Evolutionary conservation across 2,888 invertebrate species (phyloP), one percentile per base, ranked within the genome.

Genomic region (Caenorhabditis sp.): DNA sequence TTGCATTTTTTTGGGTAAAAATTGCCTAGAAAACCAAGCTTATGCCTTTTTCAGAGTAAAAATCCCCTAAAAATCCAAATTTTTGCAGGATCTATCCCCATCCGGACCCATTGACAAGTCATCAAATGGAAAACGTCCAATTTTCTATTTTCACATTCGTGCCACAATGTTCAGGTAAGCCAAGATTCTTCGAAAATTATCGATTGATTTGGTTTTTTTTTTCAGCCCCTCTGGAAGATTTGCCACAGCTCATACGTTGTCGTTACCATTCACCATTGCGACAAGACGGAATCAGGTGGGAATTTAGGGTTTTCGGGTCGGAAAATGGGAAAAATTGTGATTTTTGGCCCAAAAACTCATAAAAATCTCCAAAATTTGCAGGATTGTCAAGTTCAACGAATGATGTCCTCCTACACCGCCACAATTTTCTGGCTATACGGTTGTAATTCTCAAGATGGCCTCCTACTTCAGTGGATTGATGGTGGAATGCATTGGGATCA

Each of bases 331-430:
- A 10, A 27, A 24, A n/a, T n/a, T n/a, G n/a, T n/a, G n/a, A n/a
- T n/a, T n/a, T n/a, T n/a, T n/a, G n/a, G n/a, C n/a, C n/a, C n/a
- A n/a, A n/a, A n/a, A n/a, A 1, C 4, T 58, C 31, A 27, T 17
- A 10, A 10, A 17, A 43, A 3, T 43, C 43, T 3, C 14, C 43
- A 12, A 3, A 43, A 43, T 43, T 43, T 43, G 14, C 43, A 43
- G 76, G 86, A 86, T 69, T 87, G 86, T 51, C 86, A 86, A 74
- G 86, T 86, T n/a, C 86, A 86, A 62, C 70, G 86, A 17, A 86
- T 86, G 86, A 86, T 87, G 86, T 82, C 81, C 24, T 87, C 86
- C 27, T 86, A 86, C 69, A 87, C 86, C 4, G 86, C 86, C 19
- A 85, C 86, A 21, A 84, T 84, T 51, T 86, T 86, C 75, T 86